Percentiles rank a stretch among this genome's conserved stretches.
Evolutionary conservation across 2,113 vertebrate genomes (phyloP).

Genomic region (Ameiurus melas): DNA sequence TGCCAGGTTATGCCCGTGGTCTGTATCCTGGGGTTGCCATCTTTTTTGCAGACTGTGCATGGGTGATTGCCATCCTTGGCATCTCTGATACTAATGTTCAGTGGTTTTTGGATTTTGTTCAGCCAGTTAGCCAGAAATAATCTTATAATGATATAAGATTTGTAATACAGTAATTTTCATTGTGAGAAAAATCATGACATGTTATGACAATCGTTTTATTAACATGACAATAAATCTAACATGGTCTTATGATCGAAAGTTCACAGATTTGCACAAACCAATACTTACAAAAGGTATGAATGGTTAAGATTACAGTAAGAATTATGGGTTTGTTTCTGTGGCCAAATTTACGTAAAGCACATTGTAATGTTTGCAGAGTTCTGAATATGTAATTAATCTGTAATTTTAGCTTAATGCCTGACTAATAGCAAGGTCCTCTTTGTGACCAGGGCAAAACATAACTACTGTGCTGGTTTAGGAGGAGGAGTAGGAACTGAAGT

Average conservation of each 20-base stretch:
- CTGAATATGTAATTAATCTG: conserved; percentile 70
- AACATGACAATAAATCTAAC: background rate
- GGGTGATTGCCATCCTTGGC: background rate
- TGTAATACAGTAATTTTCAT: background rate
- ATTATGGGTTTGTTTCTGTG: conserved; percentile 18
- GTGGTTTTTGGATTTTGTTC: background rate
- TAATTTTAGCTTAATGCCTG: conserved; percentile 71
- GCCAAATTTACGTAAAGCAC: conserved; percentile 60
- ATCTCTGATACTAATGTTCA: background rate
- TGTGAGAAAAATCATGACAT: background rate
- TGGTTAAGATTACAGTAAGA: background rate
- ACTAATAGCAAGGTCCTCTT: conserved; percentile 66
- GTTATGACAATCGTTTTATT: background rate
- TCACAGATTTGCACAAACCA: background rate
- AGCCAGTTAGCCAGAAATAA: background rate
- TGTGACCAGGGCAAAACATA: conserved; percentile 55
- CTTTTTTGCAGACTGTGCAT: background rate
- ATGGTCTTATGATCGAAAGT: background rate
- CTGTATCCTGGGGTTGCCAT: background rate
- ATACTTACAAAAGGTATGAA: background rate
- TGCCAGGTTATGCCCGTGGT: background rate
- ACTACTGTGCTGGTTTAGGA: conserved; percentile 63
- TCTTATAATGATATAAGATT: background rate
- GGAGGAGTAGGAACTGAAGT: conserved; percentile 58
- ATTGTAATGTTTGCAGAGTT: conserved; percentile 63